Evolutionary conservation across 2,113 vertebrate species (phyloP).

Genomic region (Piliocolobus tephrosceles): DNA sequence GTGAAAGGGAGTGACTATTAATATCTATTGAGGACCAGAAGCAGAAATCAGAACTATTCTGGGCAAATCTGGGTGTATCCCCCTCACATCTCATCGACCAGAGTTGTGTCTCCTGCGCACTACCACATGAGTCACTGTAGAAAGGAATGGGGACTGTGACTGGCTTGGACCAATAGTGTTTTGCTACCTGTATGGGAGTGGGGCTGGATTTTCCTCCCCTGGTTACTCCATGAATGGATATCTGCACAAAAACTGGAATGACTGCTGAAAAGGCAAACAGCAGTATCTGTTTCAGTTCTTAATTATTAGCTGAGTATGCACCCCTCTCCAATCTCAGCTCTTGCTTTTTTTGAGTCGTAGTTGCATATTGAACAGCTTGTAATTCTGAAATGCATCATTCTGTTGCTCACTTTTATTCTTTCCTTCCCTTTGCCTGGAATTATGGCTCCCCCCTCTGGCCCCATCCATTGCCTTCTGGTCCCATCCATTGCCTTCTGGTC

Average conservation of each 20-base stretch:
- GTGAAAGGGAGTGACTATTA: not conserved
- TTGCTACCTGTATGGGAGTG: not conserved
- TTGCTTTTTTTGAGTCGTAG: not conserved
- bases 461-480: not conserved
- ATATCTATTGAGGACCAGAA: not conserved
- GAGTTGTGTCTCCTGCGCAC: not conserved
- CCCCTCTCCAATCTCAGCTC: not conserved
- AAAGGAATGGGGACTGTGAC: accelerated
- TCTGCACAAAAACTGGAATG: not conserved
- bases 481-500: not conserved
- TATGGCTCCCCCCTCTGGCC: not conserved
- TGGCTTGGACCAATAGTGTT: not conserved
- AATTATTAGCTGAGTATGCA: not conserved
- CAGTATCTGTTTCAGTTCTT: not conserved
- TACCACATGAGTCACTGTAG: not conserved
- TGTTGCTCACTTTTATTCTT: not conserved
- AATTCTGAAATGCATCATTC: not conserved
- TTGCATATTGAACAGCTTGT: not conserved
- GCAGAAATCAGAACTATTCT: not conserved
- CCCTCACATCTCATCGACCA: not conserved
- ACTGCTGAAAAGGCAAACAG: not conserved
- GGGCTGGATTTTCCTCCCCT: not conserved
- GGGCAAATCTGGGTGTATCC: not conserved
- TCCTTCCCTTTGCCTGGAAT: not conserved
- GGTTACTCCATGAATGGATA: not conserved